Conservation (phyloP, 2,888 invertebrate genomes). For the Conchocele bisecta region DNA sequence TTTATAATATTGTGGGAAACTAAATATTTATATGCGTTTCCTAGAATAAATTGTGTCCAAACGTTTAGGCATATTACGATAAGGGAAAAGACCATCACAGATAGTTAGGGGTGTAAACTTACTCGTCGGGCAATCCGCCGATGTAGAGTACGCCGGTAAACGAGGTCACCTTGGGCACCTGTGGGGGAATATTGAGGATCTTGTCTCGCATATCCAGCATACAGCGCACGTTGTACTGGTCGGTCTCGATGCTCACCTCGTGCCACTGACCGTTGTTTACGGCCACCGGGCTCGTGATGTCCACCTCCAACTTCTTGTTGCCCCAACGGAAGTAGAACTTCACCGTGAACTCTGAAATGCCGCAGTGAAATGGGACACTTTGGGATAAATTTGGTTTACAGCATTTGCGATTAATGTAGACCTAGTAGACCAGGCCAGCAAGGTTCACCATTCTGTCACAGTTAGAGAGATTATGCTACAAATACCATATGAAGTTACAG, state of each 20-base stretch:
- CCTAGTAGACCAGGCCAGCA: too few species aligned
- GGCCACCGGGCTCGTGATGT: constrained; percentile 91
- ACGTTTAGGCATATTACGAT: too few species aligned
- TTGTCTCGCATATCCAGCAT: constrained; percentile 61
- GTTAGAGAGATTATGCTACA: too few species aligned
- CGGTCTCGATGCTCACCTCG: constrained; percentile 97
- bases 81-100: too few species aligned
- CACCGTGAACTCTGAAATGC: constrained; percentile 66
- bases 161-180: constrained; percentile 47
- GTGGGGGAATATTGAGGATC: constrained; percentile 56
- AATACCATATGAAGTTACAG: too few species aligned
- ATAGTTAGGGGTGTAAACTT: not conserved
- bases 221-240: constrained; percentile 88
- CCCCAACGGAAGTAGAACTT: constrained; percentile 67
- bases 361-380: too few species aligned
- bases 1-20: too few species aligned
- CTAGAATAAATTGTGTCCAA: too few species aligned
- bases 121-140: constrained; percentile 61
- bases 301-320: constrained; percentile 85
- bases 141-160: constrained; percentile 69
- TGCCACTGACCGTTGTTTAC: constrained; percentile 98
- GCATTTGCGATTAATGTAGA: too few species aligned
- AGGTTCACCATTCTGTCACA: too few species aligned
- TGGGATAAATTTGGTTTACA: too few species aligned
- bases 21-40: too few species aligned